A percentile compares a stretch with the other conserved stretches of the same genome.
Conservation (phyloP, 53 echinoderm and acorn worm species). For the Zoroaster sp. region DNA sequence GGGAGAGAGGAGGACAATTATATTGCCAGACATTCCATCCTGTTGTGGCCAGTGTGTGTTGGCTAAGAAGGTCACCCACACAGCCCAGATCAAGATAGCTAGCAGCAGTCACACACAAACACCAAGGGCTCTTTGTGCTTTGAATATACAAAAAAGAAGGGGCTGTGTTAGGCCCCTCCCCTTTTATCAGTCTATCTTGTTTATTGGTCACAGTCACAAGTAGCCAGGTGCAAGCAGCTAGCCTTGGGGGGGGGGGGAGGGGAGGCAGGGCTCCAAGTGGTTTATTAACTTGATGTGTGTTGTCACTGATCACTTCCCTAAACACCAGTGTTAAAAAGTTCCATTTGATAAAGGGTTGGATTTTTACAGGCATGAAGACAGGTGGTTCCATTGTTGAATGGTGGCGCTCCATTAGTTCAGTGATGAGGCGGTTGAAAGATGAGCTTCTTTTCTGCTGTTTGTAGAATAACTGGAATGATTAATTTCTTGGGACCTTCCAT, state of each 20-base stretch:
- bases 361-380: not conserved
- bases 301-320: conserved; percentile 41
- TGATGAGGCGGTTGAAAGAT: not conserved
- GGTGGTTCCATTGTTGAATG: not conserved
- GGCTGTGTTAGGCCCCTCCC: not conserved
- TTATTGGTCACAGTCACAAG: conserved; percentile 20
- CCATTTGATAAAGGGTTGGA: not conserved
- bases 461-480: too few relatives aligned
- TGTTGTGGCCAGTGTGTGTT: not conserved
- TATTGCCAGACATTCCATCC: conserved; percentile 23
- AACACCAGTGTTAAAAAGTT: not conserved
- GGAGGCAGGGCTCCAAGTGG: not conserved
- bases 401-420: too few relatives aligned
- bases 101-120: not conserved
- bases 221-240: conserved; percentile 27
- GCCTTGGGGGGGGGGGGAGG: not conserved
- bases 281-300: not conserved
- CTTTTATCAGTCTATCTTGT: not conserved
- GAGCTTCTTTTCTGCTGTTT: not conserved
- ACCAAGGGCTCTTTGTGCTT: not conserved
- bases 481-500: too few relatives aligned
- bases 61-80: not conserved
- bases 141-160: not conserved
- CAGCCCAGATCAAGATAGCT: not conserved
- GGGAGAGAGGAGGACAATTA: not conserved